Evolutionary conservation across 2,888 invertebrate species (phyloP).

Genomic region (Siphlonurus alternatus): DNA sequence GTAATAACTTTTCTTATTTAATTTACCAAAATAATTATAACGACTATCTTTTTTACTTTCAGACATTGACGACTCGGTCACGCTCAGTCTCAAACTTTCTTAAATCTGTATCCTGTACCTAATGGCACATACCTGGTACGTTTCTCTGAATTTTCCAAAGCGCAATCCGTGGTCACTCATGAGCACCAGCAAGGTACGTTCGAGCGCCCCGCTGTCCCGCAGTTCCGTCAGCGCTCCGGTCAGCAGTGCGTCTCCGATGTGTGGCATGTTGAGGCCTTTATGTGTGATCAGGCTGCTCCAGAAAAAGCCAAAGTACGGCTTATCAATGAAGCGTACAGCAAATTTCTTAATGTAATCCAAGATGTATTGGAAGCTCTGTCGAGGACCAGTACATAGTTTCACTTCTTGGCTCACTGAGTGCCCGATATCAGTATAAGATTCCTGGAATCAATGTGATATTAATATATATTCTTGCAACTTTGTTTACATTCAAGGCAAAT

Average conservation of each 20-base stretch:
- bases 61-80: too few relatives aligned
- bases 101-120: too few relatives aligned
- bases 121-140: slow-evolving; percentile 52
- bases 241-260: slow-evolving; percentile 50
- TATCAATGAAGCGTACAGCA: slow-evolving; percentile 35
- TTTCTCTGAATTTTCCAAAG: slow-evolving; percentile 66
- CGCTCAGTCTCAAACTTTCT: too few relatives aligned
- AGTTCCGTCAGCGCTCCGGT: slow-evolving; percentile 37
- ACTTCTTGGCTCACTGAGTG: slow-evolving; percentile 45
- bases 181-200: slow-evolving; percentile 46
- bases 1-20: not conserved
- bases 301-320: slow-evolving; percentile 61
- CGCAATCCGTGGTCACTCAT: slow-evolving; percentile 85
- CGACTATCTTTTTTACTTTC: too few relatives aligned
- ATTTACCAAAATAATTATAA: too few relatives aligned
- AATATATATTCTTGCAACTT: not conserved
- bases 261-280: slow-evolving; percentile 64
- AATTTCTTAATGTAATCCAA: slow-evolving; percentile 53
- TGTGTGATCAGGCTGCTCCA: slow-evolving; percentile 75
- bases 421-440: slow-evolving; percentile 46
- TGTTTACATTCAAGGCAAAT: too few relatives aligned
- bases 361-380: slow-evolving; percentile 49
- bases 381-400: slow-evolving; percentile 48
- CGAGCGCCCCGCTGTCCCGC: slow-evolving; percentile 34
- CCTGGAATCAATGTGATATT: not conserved